Conservation (phyloP, 2,888 invertebrate species). For the Xestoiulus laeticollis region DNA sequence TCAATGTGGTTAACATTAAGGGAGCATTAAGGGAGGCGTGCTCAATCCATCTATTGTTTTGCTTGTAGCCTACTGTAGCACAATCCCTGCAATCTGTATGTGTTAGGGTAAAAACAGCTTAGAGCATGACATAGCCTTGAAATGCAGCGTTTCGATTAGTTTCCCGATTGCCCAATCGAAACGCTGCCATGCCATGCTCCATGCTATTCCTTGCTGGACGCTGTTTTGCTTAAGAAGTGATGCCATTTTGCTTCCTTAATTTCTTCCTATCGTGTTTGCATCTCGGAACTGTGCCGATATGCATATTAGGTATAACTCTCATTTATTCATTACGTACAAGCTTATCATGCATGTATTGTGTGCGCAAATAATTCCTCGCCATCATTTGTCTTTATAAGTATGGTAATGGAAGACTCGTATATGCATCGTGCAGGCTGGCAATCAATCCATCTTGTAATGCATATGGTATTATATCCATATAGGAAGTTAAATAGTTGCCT, state of each 20-base stretch:
- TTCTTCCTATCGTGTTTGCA: not conserved
- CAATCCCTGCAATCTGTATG: too few relatives aligned
- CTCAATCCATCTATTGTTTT: too few relatives aligned
- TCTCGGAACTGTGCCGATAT: not conserved
- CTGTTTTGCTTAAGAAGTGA: not conserved
- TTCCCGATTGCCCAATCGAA: too few relatives aligned
- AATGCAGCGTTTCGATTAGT: too few relatives aligned
- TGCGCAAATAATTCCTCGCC: not conserved
- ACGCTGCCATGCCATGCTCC: too few relatives aligned
- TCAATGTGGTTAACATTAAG: too few relatives aligned
- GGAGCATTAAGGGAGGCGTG: too few relatives aligned
- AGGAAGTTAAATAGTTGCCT: slow-evolving; percentile 5
- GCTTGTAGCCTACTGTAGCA: too few relatives aligned
- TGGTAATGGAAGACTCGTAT: not conserved
- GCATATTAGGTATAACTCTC: slow-evolving; percentile 19
- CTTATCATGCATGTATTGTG: not conserved
- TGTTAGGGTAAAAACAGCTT: too few relatives aligned
- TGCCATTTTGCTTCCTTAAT: not conserved
- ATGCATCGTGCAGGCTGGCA: not conserved
- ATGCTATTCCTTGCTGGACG: too few relatives aligned
- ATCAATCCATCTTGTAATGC: slow-evolving; percentile 34
- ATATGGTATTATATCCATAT: not conserved
- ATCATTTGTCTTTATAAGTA: slow-evolving; percentile 16
- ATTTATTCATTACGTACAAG: slow-evolving; percentile 22
- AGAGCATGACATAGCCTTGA: too few relatives aligned